These are phyloP conservation scores for Verasper variegatus DNA, from an alignment of 2,113 vertebrate genomes.

Conservation along the genomic window DNA sequence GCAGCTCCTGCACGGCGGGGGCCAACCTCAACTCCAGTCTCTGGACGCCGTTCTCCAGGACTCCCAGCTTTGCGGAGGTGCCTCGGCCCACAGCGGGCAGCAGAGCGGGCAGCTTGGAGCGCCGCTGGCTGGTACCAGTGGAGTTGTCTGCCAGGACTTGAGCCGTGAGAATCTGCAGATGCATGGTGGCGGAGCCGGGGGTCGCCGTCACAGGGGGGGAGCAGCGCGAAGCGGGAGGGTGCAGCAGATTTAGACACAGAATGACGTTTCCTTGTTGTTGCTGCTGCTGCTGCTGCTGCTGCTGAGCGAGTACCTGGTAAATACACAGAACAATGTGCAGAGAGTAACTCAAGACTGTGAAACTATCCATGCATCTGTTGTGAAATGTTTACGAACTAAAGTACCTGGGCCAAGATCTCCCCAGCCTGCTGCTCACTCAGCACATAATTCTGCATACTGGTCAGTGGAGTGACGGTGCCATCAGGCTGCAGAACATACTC, in stretches of 20 bases:
- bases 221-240: slow-evolving; percentile 58
- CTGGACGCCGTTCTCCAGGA: slow-evolving; percentile 61
- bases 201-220: slow-evolving; percentile 69
- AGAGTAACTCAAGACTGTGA: not conserved
- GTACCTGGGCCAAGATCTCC: slow-evolving; percentile 84
- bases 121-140: slow-evolving; percentile 37
- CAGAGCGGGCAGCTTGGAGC: slow-evolving; percentile 70
- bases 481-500: slow-evolving; percentile 84
- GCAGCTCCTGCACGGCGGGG: slow-evolving; percentile 41
- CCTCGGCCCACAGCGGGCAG: slow-evolving; percentile 40
- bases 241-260: slow-evolving; percentile 46
- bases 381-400: not conserved
- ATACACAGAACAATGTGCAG: not conserved
- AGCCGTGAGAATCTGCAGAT: slow-evolving; percentile 84
- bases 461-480: slow-evolving; percentile 79
- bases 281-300: slow-evolving; percentile 72
- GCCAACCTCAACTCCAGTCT: slow-evolving; percentile 71
- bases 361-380: not conserved
- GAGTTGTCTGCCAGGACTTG: slow-evolving; percentile 80
- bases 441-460: slow-evolving; percentile 82
- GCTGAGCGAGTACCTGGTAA: slow-evolving; percentile 76
- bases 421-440: slow-evolving; percentile 84
- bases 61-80: slow-evolving; percentile 10
- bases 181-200: slow-evolving; percentile 82
- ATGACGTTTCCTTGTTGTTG: slow-evolving; percentile 63